These are phyloP conservation scores for Pollenia angustigena DNA, from an alignment of 2,888 invertebrate species.

Conservation along the genomic window DNA sequence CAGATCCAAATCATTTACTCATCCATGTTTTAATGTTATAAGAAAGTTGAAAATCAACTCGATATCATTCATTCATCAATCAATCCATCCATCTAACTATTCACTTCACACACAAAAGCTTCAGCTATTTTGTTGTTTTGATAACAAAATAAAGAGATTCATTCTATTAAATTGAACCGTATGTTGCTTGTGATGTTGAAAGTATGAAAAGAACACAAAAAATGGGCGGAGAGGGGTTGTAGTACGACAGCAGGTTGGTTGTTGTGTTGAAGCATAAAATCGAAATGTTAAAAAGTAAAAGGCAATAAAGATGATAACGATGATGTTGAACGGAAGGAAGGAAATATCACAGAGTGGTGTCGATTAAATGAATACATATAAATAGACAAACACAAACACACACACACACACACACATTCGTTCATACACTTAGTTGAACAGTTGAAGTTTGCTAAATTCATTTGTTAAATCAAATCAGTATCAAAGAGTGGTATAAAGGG, in stretches of 20 bases:
- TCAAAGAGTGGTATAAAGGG: not conserved
- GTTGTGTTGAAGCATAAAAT: conserved; percentile 62
- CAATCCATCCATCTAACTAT: conserved; percentile 22
- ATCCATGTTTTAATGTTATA: not conserved
- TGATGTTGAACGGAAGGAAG: conserved; percentile 44
- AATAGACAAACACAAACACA: not conserved
- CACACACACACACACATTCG: not conserved
- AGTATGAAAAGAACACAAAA: not conserved
- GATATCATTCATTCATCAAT: conserved; percentile 42
- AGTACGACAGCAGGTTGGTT: conserved; percentile 54
- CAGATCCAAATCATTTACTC: not conserved
- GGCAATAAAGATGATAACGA: conserved; percentile 32
- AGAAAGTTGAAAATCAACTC: conserved; percentile 40
- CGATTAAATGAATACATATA: conserved; percentile 71
- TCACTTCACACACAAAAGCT: conserved; percentile 53
- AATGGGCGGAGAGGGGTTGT: conserved; percentile 30
- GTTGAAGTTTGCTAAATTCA: conserved; percentile 27
- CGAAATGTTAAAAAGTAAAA: conserved; percentile 59
- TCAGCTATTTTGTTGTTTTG: conserved; percentile 76
- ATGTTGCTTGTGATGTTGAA: conserved; percentile 78
- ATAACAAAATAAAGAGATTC: conserved; percentile 80
- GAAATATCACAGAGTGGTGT: conserved; percentile 69
- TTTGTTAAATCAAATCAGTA: conserved; percentile 3
- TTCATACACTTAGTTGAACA: not conserved
- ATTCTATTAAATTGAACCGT: conserved; percentile 82